Evolutionary conservation across 2,888 invertebrate genomes (phyloP).

Genomic region (Pomacea canaliculata): DNA sequence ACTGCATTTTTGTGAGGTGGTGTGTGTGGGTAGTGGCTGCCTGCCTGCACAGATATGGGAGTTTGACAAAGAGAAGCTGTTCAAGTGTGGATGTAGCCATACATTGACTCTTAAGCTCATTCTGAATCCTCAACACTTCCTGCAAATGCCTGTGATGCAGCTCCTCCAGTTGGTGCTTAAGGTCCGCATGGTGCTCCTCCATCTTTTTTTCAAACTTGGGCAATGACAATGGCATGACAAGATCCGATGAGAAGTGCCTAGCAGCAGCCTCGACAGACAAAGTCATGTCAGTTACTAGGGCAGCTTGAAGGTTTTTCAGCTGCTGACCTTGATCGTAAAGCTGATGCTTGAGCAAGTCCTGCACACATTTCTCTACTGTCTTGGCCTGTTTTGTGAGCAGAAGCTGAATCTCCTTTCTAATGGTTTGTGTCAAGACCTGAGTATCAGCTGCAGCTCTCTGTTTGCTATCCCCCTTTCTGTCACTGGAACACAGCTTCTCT

Average conservation of each 20-base stretch:
- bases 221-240: conserved; percentile 21
- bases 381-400: conserved; percentile 24
- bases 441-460: background rate
- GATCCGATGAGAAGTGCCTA: conserved; percentile 4
- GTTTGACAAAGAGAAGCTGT: background rate
- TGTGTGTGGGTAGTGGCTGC: background rate
- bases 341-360: conserved; percentile 21
- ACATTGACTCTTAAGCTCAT: conserved; percentile 34
- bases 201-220: conserved; percentile 33
- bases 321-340: conserved; percentile 24
- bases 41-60: background rate
- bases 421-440: background rate
- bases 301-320: conserved; percentile 8
- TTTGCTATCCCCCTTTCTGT: background rate
- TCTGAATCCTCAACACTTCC: conserved; percentile 45
- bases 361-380: conserved; percentile 18
- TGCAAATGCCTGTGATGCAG: conserved; percentile 42
- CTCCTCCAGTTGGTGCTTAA: conserved; percentile 43
- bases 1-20: background rate
- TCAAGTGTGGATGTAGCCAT: background rate
- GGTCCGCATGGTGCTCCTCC: conserved; percentile 26
- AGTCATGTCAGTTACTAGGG: background rate
- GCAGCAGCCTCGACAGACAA: background rate
- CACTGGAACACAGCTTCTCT: background rate
- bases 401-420: conserved; percentile 11